Percentiles rank a stretch among this genome's conserved stretches.
Evolutionary conservation across 2,113 vertebrate species (phyloP).

Genomic region (Indicator maculatus): DNA sequence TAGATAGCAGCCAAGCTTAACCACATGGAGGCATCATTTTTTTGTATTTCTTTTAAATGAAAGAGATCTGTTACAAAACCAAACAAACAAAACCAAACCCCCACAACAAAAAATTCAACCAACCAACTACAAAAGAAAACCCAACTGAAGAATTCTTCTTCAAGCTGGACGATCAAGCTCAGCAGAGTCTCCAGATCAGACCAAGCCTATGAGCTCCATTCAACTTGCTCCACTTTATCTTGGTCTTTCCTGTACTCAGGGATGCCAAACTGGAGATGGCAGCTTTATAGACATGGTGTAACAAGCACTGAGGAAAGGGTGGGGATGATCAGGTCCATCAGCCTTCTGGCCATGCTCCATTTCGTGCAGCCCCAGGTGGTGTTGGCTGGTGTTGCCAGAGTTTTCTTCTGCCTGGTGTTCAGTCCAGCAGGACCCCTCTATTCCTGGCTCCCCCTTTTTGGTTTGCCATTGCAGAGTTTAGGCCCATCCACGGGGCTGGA

Average conservation of each 20-base stretch:
- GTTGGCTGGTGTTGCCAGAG: accelerated
- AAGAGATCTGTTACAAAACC: not conserved
- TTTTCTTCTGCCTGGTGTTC: not conserved
- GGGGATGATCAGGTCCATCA: too few species aligned
- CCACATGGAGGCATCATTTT: not conserved
- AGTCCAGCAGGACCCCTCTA: accelerated
- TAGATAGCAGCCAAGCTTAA: not conserved
- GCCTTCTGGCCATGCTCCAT: accelerated
- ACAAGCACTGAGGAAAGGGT: not conserved
- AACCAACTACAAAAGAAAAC: not conserved
- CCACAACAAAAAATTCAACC: too few species aligned
- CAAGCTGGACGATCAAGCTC: not conserved
- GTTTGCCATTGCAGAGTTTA: not conserved
- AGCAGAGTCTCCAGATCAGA: not conserved
- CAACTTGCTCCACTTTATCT: not conserved
- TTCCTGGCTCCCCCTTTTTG: accelerated
- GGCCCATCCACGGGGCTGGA: not conserved
- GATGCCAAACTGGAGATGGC: not conserved
- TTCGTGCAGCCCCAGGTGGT: not conserved
- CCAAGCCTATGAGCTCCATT: not conserved
- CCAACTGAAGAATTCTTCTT: not conserved
- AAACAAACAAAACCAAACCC: not conserved
- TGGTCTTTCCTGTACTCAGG: not conserved
- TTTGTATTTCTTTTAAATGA: not conserved
- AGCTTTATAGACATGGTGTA: accelerated